Conservation (phyloP, 2,113 vertebrate species). For the Eudyptes chrysolophus region DNA sequence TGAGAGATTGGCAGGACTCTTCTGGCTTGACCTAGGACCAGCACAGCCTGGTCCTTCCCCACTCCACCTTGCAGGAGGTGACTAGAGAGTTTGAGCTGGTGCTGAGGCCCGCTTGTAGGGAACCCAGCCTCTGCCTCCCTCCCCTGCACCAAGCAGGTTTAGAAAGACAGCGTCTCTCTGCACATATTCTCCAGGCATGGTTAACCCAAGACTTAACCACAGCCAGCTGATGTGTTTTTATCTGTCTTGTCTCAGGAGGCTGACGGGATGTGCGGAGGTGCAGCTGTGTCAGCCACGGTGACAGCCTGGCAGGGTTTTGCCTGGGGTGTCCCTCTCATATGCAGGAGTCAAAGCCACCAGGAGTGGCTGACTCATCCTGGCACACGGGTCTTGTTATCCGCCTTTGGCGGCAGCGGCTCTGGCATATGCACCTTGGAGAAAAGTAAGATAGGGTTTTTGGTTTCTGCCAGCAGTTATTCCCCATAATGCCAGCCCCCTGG, state of each 20-base stretch:
- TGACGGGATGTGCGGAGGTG: not conserved
- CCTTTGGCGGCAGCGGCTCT: not conserved
- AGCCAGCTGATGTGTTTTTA: not conserved
- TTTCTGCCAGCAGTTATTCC: not conserved
- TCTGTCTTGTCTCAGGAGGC: not conserved
- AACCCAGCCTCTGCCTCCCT: not conserved
- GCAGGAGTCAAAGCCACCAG: not conserved
- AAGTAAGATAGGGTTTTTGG: not conserved
- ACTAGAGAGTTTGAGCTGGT: not conserved
- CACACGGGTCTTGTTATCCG: not conserved
- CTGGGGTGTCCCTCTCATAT: not conserved
- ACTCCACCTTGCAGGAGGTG: not conserved
- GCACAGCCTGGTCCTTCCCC: not conserved
- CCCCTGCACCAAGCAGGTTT: not conserved
- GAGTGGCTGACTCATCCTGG: not conserved
- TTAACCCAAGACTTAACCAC: not conserved
- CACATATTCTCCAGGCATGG: not conserved
- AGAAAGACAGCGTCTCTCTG: not conserved
- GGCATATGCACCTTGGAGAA: not conserved
- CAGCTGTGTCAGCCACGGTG: not conserved
- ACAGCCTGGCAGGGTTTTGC: not conserved
- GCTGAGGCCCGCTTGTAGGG: not conserved
- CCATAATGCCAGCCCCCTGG: not conserved
- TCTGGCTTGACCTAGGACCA: not conserved
- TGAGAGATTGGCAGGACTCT: not conserved